phyloP scores from a whole-genome alignment of 1,140 invertebrate genomes.

The Neodiprion virginianus region DNA sequence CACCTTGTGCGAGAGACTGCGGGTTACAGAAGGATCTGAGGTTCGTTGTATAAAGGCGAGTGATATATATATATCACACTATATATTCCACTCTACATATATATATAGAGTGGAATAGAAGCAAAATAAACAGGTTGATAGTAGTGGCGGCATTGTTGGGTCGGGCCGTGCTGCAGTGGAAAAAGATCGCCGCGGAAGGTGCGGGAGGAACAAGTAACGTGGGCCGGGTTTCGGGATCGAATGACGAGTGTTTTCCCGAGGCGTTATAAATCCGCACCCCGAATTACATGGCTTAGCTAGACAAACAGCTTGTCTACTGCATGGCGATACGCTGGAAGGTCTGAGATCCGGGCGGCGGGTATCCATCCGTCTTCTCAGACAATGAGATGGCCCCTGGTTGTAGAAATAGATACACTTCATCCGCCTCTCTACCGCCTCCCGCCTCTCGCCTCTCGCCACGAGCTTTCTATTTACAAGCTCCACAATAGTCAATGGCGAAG shows the following conservation, averaged over 20 bases:
- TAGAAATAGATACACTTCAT: background rate
- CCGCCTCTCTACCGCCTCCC: background rate
- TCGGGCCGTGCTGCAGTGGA: background rate
- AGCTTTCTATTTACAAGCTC: background rate
- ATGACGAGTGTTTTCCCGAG: too few species aligned
- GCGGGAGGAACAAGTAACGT: too few species aligned
- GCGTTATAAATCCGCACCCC: too few species aligned
- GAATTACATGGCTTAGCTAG: too few species aligned
- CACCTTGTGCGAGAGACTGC: too few species aligned
- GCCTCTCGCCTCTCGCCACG: background rate
- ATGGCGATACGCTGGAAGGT: background rate
- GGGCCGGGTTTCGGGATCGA: too few species aligned
- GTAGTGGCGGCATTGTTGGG: background rate
- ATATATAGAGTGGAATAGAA: background rate
- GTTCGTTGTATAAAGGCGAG: too few species aligned
- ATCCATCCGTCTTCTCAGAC: background rate
- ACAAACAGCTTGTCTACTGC: too few species aligned
- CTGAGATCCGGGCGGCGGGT: background rate
- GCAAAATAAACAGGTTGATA: background rate
- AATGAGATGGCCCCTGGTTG: background rate
- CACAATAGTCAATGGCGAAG: conserved; percentile 6
- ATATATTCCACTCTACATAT: too few species aligned
- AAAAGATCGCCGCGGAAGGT: too few species aligned
- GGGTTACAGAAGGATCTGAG: too few species aligned
- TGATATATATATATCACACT: too few species aligned